Evolutionary conservation across 53 echinoderm and acorn worm species (phyloP).

Genomic region (Stichopus horrens): DNA sequence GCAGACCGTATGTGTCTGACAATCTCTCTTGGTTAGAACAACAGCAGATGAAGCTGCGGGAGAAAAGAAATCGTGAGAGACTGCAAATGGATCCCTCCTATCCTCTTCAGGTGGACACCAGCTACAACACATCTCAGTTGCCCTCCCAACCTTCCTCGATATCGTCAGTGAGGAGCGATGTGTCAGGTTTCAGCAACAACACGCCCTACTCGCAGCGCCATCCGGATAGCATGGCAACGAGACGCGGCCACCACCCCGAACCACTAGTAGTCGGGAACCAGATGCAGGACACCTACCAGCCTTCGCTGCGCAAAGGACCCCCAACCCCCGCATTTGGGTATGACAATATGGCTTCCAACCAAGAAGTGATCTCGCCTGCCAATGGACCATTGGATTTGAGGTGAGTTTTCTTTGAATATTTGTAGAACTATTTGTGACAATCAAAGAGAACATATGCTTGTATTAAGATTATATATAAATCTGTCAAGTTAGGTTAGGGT

Average conservation of each 20-base stretch:
- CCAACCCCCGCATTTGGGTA: slow-evolving; percentile 41
- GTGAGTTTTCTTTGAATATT: background rate
- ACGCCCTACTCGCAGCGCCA: background rate
- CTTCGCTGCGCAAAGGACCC: slow-evolving; percentile 27
- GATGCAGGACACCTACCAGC: background rate
- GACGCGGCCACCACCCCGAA: slow-evolving; percentile 42
- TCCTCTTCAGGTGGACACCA: slow-evolving; percentile 35
- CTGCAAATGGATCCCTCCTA: slow-evolving; percentile 36
- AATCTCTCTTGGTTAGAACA: slow-evolving; percentile 71
- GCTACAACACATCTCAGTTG: slow-evolving; percentile 21
- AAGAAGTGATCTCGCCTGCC: slow-evolving; percentile 33
- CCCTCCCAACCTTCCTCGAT: slow-evolving; percentile 44
- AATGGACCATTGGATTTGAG: background rate
- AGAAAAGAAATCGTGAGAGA: slow-evolving; percentile 50
- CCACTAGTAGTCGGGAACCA: slow-evolving; percentile 38
- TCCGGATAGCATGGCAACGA: slow-evolving; percentile 21
- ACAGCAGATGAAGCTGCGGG: slow-evolving; percentile 69
- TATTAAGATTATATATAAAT: too few relatives aligned
- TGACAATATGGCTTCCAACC: slow-evolving; percentile 32
- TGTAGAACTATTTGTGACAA: too few relatives aligned
- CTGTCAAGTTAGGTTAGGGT: too few relatives aligned
- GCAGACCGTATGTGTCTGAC: background rate
- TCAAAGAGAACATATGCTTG: too few relatives aligned
- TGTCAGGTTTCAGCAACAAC: slow-evolving; percentile 31
- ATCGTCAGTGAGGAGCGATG: slow-evolving; percentile 40